Base-by-base conservation (phyloP, 2,797 vertebrate species). In the Aratinga solstitialis region DNA sequence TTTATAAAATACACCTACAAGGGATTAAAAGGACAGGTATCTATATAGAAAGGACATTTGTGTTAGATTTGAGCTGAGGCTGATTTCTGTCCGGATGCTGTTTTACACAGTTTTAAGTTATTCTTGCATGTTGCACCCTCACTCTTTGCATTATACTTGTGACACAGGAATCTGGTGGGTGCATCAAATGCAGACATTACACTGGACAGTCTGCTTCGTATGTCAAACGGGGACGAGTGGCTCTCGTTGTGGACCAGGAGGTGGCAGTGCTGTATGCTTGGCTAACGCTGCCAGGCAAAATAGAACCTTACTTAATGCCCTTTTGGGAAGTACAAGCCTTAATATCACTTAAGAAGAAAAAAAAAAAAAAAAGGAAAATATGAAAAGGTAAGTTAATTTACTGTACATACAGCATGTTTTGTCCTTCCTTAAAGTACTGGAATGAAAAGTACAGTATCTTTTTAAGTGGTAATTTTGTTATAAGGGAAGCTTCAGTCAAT, bases 171-270 rank as follows among this genome's bases (percentile, higher is more conserved):
- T 6, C 19, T 8, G 9, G 42, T 8, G 61, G 26, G 20, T 7
- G 10, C 40, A 12, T 16, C 0, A 1, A 24, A 29, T 4, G 13
- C 20, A 2, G 27, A 4, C n/a, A 2, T n/a, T 50, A 16, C 42
- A 19, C 17, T 7, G 26, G 3, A 1, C 1, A 2, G 20, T 9
- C 40, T 27, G 38, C 11, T 21, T 22, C 11, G 1, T 5, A 8
- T 2, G 26, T 14, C 47, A 8, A 22, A 43, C 4, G 1, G 53
- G 29, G 17, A 66, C 0, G 1, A 21, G 58, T 26, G 4, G 6
- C 54, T 73, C 42, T 17, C 29, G 26, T 54, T 59, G 18, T 13
- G 30, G 29, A 86, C 76, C 87, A 84, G 76, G 76, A 91, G 86
- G 45, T 91, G 88, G 87, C 80, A 95, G 45, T 8, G 5, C 79